Evolutionary conservation across 2,888 invertebrate genomes (phyloP).

Genomic region (Hirudinaria manillensis): DNA sequence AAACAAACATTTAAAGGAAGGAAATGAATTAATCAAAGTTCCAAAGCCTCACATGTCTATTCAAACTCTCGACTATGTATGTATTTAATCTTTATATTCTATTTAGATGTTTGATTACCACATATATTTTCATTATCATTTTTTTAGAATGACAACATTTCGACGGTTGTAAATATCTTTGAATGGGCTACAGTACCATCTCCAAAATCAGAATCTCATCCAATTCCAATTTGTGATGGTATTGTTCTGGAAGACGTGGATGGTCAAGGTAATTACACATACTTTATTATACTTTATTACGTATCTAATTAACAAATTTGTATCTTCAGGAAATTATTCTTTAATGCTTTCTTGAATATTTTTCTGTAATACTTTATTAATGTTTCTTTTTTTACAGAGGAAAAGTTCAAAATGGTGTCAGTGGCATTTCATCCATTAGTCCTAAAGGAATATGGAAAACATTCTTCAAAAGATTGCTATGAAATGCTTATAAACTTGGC

Average conservation of each 20-base stretch:
- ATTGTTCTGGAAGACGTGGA: conserved; percentile 1
- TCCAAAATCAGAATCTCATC: not conserved
- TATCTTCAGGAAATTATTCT: no score
- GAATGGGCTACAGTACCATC: conserved; percentile 8
- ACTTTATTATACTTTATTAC: not conserved
- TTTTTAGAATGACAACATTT: no score
- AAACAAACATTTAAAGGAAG: conserved; percentile 17
- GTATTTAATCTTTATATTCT: no score
- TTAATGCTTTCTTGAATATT: no score
- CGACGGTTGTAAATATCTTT: conserved; percentile 7
- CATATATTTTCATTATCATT: no score
- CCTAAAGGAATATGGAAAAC: not conserved
- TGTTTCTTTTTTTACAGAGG: not conserved
- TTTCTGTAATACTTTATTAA: no score
- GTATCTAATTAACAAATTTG: no score
- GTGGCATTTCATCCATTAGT: conserved; percentile 16
- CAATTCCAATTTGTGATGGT: conserved; percentile 11
- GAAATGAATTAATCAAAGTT: not conserved
- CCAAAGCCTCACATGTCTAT: not conserved
- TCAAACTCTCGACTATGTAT: no score
- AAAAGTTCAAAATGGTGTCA: not conserved
- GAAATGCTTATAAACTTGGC: conserved; percentile 1
- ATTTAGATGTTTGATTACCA: no score
- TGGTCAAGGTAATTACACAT: not conserved
- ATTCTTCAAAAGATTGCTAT: not conserved